Conservation (phyloP, 2,797 vertebrate genomes). For the Myotis findleyi region DNA sequence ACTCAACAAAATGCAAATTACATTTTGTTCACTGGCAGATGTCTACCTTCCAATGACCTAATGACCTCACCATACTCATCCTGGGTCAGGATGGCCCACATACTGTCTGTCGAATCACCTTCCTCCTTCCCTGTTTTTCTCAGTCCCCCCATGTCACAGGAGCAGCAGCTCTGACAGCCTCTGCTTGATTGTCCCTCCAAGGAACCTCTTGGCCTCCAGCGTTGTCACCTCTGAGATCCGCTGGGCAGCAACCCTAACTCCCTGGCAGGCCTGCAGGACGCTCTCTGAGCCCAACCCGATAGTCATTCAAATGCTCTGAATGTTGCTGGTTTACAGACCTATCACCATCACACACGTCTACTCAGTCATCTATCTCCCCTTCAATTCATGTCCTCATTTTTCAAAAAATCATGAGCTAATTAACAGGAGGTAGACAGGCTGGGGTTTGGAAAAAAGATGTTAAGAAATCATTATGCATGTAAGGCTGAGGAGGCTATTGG, state of each 20-base stretch:
- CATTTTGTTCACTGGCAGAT: background rate
- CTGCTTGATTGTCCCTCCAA: background rate
- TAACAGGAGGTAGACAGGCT: background rate
- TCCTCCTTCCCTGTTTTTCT: background rate
- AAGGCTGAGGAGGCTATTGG: background rate
- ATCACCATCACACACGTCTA: no score
- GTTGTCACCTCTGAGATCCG: background rate
- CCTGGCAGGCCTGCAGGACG: background rate
- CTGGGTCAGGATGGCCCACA: background rate
- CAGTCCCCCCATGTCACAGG: background rate
- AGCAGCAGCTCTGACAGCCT: no score
- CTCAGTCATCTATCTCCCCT: accelerated
- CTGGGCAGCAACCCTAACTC: background rate
- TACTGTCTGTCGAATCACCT: background rate
- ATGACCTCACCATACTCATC: background rate
- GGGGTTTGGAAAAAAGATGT: background rate
- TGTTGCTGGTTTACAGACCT: background rate
- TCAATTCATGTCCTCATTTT: background rate
- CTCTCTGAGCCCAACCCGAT: background rate
- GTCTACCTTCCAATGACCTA: background rate
- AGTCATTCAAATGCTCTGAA: background rate
- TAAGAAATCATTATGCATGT: background rate
- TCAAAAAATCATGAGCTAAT: background rate
- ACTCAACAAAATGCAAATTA: background rate
- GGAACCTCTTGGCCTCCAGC: background rate